Percentiles rank a stretch among this genome's conserved stretches.
Conservation (phyloP, 2,113 vertebrate species). For the Eulemur macaco region DNA sequence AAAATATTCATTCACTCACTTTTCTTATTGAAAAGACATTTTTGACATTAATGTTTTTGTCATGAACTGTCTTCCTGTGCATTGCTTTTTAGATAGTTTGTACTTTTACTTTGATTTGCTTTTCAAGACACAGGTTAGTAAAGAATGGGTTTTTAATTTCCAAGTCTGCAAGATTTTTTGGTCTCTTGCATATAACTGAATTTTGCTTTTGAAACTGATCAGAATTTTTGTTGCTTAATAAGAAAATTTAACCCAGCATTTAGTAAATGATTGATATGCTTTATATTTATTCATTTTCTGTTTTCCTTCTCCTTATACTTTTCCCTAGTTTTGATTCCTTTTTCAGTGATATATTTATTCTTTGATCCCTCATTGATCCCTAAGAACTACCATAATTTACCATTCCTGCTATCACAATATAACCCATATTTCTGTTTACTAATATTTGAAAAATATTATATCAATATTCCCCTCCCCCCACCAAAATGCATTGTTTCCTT, state of each 20-base stretch:
- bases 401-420: neutral
- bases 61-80: neutral
- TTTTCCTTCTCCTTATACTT: neutral
- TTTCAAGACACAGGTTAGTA: neutral
- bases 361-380: neutral
- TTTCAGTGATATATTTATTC: neutral
- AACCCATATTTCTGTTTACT: neutral
- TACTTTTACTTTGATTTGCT: neutral
- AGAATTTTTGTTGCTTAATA: constrained; percentile 32
- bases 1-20: neutral
- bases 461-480: neutral
- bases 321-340: neutral
- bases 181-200: neutral
- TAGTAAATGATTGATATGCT: neutral
- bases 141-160: constrained; percentile 13
- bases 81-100: neutral
- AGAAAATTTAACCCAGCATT: neutral
- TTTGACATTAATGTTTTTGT: neutral
- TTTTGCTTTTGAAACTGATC: constrained; percentile 38
- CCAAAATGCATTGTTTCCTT: neutral
- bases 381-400: neutral
- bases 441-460: constrained; percentile 10
- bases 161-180: constrained; percentile 3
- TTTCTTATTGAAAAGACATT: neutral
- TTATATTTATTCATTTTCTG: neutral